Conservation (phyloP, 1,140 invertebrate species). For the Dendrolimus punctatus region DNA sequence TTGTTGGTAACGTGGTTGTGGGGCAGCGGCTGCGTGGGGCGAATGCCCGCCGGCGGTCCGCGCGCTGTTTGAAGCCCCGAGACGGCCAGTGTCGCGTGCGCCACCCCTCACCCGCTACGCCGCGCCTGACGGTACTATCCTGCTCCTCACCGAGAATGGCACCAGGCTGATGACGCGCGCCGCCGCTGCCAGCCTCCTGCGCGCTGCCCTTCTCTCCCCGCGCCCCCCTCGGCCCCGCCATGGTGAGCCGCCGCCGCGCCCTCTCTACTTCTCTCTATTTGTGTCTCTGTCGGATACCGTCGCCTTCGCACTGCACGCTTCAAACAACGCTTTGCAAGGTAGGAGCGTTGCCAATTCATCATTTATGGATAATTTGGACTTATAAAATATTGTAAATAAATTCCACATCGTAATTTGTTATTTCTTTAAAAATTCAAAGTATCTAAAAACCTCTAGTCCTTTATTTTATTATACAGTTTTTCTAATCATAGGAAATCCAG, state of each 20-base stretch:
- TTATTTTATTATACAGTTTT: too few relatives aligned
- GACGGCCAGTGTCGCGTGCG: constrained; percentile 34
- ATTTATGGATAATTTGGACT: too few relatives aligned
- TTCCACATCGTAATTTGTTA: too few relatives aligned
- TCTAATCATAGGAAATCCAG: too few relatives aligned
- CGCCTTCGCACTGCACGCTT: constrained; percentile 67
- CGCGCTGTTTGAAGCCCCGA: constrained; percentile 51
- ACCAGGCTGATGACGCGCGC: constrained; percentile 68
- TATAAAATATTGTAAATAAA: too few relatives aligned
- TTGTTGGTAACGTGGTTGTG: constrained; percentile 61
- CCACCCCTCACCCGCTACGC: constrained; percentile 62
- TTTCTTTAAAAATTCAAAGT: too few relatives aligned
- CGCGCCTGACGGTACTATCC: constrained; percentile 65
- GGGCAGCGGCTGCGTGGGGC: constrained; percentile 61
- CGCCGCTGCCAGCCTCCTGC: constrained; percentile 65
- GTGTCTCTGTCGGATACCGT: constrained; percentile 61
- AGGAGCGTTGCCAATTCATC: constrained; percentile 35
- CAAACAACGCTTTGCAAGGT: constrained; percentile 63
- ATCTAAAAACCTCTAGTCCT: too few relatives aligned
- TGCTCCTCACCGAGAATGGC: constrained; percentile 70
- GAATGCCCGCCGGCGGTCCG: constrained; percentile 53
- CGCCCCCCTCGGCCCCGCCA: constrained; percentile 62
- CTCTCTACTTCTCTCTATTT: constrained; percentile 45
- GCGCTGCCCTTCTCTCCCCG: constrained; percentile 66
- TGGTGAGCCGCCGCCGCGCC: constrained; percentile 66